Evolutionary conservation across 2,888 invertebrate species (phyloP).

Genomic region (Pandemis heparana): DNA sequence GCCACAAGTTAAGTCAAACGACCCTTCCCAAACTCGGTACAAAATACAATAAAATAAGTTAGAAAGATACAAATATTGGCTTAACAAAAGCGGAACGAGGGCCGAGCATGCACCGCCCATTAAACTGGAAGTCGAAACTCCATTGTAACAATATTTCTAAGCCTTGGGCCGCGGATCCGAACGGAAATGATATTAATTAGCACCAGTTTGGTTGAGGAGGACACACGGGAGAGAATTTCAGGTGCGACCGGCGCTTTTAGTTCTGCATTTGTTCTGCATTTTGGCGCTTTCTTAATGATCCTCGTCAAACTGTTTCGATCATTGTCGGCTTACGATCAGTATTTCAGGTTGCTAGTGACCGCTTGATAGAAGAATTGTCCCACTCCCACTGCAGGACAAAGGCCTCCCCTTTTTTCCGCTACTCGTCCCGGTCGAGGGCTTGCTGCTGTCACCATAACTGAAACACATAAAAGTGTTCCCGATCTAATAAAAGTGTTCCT

Average conservation of each 20-base stretch:
- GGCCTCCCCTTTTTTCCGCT: no score
- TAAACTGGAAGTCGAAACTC: constrained; percentile 40
- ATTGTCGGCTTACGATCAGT: no score
- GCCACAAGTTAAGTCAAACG: background rate
- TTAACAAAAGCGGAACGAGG: constrained; percentile 16
- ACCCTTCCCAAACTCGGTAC: background rate
- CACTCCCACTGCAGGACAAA: no score
- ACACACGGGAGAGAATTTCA: constrained; percentile 21
- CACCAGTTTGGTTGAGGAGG: constrained; percentile 50
- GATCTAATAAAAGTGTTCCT: no score
- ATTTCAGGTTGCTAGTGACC: no score
- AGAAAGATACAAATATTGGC: constrained; percentile 21
- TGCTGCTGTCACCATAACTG: no score
- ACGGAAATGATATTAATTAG: constrained; percentile 58
- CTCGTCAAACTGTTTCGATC: no score
- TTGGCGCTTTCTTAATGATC: no score
- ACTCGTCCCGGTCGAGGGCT: no score
- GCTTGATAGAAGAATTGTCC: no score
- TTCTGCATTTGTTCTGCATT: no score
- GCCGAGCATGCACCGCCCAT: constrained; percentile 30
- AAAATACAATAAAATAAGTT: constrained; percentile 4
- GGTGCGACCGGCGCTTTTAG: background rate
- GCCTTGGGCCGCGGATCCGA: constrained; percentile 53
- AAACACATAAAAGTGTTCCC: no score
- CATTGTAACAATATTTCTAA: constrained; percentile 60